Base-by-base conservation (phyloP, 2,113 vertebrate genomes). In the Corythoichthys intestinalis region DNA sequence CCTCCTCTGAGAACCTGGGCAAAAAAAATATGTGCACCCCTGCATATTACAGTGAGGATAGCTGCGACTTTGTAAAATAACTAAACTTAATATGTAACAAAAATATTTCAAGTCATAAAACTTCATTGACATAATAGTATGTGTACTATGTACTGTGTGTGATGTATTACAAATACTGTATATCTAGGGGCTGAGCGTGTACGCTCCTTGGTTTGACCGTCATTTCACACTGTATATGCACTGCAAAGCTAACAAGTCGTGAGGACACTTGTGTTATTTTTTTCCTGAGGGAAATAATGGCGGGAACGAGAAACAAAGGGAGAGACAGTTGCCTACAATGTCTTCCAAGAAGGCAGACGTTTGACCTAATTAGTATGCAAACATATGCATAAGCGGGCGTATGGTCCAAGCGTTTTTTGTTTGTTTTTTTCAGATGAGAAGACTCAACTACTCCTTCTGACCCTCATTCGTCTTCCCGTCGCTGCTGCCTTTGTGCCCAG, bases 321-420 rank as follows among this genome's bases (percentile, higher is more conserved):
- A 80, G 72, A 87, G 79, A 77, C 82, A 82, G 75, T 77, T 41
- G 44, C 67, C 74, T 73, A 66, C 75, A 83, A 71, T 50, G 68
- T 83, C 78, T 76, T 84, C 72, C 78, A 83, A 89, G 78, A 74
- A 86, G 75, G 73, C 87, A 87, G 87, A 86, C 83, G 72, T 82
- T 80, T 87, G 80, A 85, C 82, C 87, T 86, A 73, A 89, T 89
- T 86, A 86, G 66, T 81, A 89, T 86, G 83, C 73, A 83, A 85
- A 85, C 46, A 57, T 83, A 77, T 84, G 80, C 64, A 3, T 2
- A 48, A 61, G 68, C 80, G 76, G 71, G 67, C 2, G 47, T 75
- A 66, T 14, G 37, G 65, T 72, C 49, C 17, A 49, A 67, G 76
- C 46, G 68, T 72, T 77, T 67, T 74, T 69, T 44, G 8, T 72